A percentile compares a stretch with the other conserved stretches of the same genome.
Conservation (phyloP, 1,140 invertebrate genomes). For the Cydia pomonella region DNA sequence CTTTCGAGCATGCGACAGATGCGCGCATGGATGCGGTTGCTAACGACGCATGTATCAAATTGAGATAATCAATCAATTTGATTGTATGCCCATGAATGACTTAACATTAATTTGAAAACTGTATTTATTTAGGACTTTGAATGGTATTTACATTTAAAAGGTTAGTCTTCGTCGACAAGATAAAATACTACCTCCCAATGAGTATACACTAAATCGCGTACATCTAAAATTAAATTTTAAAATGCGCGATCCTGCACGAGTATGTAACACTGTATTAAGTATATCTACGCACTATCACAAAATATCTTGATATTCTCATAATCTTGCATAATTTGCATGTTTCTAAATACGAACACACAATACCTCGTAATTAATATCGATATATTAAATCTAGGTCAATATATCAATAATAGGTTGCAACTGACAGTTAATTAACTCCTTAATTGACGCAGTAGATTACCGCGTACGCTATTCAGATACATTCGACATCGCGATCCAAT, state of each 20-base stretch:
- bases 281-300: no score
- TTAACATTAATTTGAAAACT: constrained; percentile 40
- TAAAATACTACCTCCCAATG: neutral
- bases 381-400: constrained; percentile 13
- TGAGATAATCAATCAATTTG: constrained; percentile 77
- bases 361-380: constrained; percentile 4
- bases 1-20: constrained; percentile 75
- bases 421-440: constrained; percentile 14
- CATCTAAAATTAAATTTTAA: no score
- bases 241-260: no score
- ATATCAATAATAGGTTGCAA: constrained; percentile 17
- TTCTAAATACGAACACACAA: neutral
- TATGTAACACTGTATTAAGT: no score
- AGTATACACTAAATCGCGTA: no score
- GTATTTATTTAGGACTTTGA: constrained; percentile 42
- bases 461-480: constrained; percentile 10
- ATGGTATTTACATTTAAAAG: neutral
- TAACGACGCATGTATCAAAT: constrained; percentile 75
- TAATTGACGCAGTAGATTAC: constrained; percentile 13
- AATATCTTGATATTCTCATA: neutral
- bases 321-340: neutral
- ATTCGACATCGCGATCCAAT: constrained; percentile 53
- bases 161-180: neutral
- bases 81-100: constrained; percentile 67
- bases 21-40: constrained; percentile 71